A percentile compares a stretch with the other conserved stretches of the same genome.
phyloP scores from a whole-genome alignment of 2,113 vertebrate species.

The Burhinus oedicnemus region DNA sequence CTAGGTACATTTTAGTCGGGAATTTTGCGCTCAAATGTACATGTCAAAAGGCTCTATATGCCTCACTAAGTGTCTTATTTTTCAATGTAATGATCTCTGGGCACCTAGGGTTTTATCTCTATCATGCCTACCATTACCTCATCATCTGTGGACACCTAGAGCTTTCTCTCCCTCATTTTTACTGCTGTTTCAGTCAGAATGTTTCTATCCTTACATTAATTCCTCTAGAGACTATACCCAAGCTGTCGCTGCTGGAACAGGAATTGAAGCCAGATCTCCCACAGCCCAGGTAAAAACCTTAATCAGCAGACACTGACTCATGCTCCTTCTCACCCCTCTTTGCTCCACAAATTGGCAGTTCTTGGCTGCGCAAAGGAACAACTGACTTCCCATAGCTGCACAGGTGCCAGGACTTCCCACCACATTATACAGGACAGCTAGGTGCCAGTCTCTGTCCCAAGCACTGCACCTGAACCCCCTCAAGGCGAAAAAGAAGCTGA shows the following conservation, averaged over 20 bases:
- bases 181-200: not conserved
- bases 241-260: not conserved
- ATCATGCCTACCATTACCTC: not conserved
- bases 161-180: not conserved
- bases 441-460: not conserved
- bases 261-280: not conserved
- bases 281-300: not conserved
- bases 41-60: not conserved
- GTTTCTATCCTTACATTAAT: not conserved
- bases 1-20: not conserved
- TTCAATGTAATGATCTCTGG: not conserved
- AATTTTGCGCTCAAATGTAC: not conserved
- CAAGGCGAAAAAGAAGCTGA: not conserved
- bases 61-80: not conserved
- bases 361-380: not conserved
- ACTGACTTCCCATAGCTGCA: not conserved
- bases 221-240: not conserved
- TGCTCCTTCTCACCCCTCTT: not conserved
- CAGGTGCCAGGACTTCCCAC: not conserved
- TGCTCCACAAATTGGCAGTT: not conserved
- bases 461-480: not conserved
- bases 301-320: not conserved
- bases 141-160: not conserved
- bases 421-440: not conserved
- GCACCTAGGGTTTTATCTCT: not conserved